phyloP scores from a whole-genome alignment of 37 sponge, comb jelly and placozoan species.

The Dysidea cf. avara region DNA sequence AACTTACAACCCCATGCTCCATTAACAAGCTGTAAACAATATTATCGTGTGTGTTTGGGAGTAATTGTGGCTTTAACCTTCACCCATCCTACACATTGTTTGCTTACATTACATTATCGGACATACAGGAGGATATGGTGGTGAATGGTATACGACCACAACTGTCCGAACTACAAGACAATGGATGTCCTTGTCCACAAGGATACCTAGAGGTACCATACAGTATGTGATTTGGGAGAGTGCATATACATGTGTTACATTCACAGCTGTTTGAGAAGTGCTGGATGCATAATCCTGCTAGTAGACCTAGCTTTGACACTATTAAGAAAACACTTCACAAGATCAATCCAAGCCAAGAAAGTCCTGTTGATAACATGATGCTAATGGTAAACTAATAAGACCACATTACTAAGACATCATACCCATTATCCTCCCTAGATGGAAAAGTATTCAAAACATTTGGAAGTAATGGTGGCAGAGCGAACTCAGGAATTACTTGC shows the following conservation, averaged over 20 bases:
- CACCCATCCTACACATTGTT: no score
- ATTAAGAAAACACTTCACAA: constrained; percentile 57
- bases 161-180: constrained; percentile 27
- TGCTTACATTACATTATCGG: neutral
- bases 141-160: constrained; percentile 33
- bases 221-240: no score
- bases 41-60: no score
- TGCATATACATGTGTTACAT: no score
- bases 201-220: constrained; percentile 65
- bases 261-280: constrained; percentile 68
- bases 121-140: constrained; percentile 31
- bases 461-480: constrained; percentile 82
- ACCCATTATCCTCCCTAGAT: constrained; percentile 58
- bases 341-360: constrained; percentile 73
- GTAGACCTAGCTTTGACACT: constrained; percentile 70
- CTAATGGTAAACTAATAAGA: constrained; percentile 55
- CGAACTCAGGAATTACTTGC: constrained; percentile 79
- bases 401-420: neutral
- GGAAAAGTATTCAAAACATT: constrained; percentile 91
- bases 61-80: no score
- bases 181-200: constrained; percentile 59
- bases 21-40: no score
- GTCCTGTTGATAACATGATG: constrained; percentile 94
- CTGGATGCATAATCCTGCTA: constrained; percentile 47
- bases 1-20: no score